Evolutionary conservation across 2,113 vertebrate species (phyloP).

Genomic region (Dolichallabes microphthalmus): DNA sequence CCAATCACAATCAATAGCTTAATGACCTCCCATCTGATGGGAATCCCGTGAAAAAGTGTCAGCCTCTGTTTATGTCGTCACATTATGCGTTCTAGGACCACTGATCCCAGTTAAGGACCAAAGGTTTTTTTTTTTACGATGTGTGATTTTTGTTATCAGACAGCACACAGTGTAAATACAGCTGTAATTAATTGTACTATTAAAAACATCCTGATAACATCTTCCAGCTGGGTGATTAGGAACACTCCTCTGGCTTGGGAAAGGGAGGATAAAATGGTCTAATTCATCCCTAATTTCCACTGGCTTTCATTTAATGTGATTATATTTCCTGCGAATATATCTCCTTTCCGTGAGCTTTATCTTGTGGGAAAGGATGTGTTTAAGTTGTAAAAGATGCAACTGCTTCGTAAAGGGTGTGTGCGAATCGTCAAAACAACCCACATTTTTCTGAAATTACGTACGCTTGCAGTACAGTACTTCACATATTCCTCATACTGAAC

Average conservation of each 20-base stretch:
- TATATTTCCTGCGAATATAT: background rate
- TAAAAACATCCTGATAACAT: background rate
- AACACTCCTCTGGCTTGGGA: background rate
- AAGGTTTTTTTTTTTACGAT: background rate
- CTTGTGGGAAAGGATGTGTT: background rate
- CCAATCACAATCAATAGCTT: too few species aligned
- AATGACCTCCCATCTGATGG: too few species aligned
- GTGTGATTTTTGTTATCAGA: background rate
- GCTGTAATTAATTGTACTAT: background rate
- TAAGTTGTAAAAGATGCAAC: background rate
- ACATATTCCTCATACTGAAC: background rate
- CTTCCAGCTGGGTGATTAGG: conserved; percentile 7
- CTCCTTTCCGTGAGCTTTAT: background rate
- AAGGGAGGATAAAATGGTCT: background rate
- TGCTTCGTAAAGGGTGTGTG: background rate
- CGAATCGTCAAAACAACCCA: background rate
- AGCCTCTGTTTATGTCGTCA: too few species aligned
- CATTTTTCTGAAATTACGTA: background rate
- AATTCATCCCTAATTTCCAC: background rate
- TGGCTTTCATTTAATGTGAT: background rate
- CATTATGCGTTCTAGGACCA: background rate
- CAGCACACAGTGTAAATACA: background rate
- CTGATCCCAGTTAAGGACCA: background rate
- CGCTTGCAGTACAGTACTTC: background rate
- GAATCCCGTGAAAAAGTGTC: too few species aligned